These are phyloP conservation scores for Prochilodus magdalenae DNA, from an alignment of 2,113 vertebrate species.

Conservation along the genomic window DNA sequence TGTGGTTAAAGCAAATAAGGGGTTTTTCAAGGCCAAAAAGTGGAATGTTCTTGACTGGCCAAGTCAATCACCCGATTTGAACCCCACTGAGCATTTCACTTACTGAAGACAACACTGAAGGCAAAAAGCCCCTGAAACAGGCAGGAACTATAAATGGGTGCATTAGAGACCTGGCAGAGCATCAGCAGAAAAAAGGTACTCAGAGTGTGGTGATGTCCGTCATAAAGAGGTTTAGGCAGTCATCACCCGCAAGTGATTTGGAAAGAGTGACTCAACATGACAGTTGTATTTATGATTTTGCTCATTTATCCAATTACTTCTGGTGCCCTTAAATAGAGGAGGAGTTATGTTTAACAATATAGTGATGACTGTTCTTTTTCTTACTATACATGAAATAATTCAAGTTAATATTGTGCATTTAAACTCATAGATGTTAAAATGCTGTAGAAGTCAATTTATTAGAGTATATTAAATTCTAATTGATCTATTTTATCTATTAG, in stretches of 20 bases:
- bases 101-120: not conserved
- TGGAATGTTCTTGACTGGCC: not conserved
- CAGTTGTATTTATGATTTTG: not conserved
- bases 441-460: no score
- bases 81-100: not conserved
- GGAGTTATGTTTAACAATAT: no score
- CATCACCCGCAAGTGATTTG: not conserved
- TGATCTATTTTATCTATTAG: no score
- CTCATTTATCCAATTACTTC: no score
- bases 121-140: not conserved
- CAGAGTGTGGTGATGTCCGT: not conserved
- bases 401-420: no score
- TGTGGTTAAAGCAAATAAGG: not conserved
- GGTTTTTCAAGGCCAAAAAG: not conserved
- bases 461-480: no score
- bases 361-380: no score
- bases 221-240: not conserved
- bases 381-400: no score
- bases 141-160: constrained; percentile 4
- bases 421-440: no score
- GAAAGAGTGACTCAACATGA: not conserved
- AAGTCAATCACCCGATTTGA: not conserved
- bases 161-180: not conserved
- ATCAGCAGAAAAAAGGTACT: not conserved
- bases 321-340: no score